Base-by-base conservation (phyloP, 2,888 invertebrate genomes). In the Lissonota sp. region DNA sequence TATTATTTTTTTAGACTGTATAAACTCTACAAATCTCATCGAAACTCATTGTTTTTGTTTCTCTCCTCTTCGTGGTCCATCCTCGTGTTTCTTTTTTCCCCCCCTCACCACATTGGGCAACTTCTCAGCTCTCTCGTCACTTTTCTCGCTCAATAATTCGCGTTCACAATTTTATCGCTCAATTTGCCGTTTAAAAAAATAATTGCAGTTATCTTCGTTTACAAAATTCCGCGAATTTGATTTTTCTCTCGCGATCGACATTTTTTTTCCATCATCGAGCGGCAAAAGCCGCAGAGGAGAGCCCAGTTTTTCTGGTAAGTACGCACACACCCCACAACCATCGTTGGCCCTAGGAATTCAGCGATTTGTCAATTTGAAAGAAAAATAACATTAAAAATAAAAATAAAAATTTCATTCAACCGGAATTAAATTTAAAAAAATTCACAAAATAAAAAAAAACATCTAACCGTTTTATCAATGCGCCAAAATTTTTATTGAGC, bases 291-390 rank as follows among this genome's bases (percentile, higher is more conserved):
- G 12, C 66, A 26, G 57, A 58, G n/a, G 10, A 26, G 40, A 53
- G n/a, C 58, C 26, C 26, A 26, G 67, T 62, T 60, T 51, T 12
- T 84, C 83, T 91, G 91, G 91, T 92, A 91, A 91, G 91, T 91
- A 87, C 80, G 73, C 85, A 92, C 89, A 90, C 88, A 90, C 89
- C 87, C 91, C 92, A 91, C 92, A 92, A 92, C 91, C 92, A 88
- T 90, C 90, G 90, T 92, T 92, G 91, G 89, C 89, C 88, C 82
- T 87, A 79, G 86, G 88, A 86, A 86, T 90, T 85, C 87, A 90
- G 91, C 90, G 90, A 91, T 91, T 92, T 91, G 87, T 73, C 26
- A 26, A 26, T 26, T 26, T 26, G 26, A 26, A 26, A 26, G 3
- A 26, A 26, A 26, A 26, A 26, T n/a, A 26, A 26, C 1, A 4